Evolutionary conservation across 2,113 vertebrate genomes (phyloP).

Genomic region (Columbina picui): DNA sequence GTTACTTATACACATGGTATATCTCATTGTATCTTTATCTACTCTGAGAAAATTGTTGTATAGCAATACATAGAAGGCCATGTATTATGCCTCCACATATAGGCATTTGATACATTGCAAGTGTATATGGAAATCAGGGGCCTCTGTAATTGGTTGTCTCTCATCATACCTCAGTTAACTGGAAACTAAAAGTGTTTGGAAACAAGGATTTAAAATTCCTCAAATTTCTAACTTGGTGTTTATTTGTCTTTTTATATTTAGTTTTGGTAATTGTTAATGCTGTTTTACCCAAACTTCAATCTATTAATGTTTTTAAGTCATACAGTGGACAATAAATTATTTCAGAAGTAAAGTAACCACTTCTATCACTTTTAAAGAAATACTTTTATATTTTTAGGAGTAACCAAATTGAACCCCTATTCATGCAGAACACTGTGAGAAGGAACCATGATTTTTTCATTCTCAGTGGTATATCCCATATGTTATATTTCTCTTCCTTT

Average conservation of each 20-base stretch:
- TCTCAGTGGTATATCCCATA: slow-evolving; percentile 45
- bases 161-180: neutral
- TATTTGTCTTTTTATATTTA: neutral
- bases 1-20: neutral
- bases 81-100: neutral
- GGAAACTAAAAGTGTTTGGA: neutral
- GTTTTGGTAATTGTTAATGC: neutral
- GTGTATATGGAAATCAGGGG: neutral
- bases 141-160: neutral
- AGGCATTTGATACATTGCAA: neutral
- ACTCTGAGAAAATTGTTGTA: neutral
- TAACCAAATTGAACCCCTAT: neutral
- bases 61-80: neutral
- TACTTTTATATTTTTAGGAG: neutral
- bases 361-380: neutral
- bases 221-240: neutral
- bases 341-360: neutral
- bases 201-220: neutral
- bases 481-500: neutral
- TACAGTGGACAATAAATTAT: neutral
- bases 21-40: neutral
- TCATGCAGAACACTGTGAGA: neutral
- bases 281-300: neutral
- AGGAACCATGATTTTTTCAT: slow-evolving; percentile 9
- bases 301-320: neutral